Base-by-base conservation (phyloP, 2,888 invertebrate genomes). In the Gandaritis pyraliata region DNA sequence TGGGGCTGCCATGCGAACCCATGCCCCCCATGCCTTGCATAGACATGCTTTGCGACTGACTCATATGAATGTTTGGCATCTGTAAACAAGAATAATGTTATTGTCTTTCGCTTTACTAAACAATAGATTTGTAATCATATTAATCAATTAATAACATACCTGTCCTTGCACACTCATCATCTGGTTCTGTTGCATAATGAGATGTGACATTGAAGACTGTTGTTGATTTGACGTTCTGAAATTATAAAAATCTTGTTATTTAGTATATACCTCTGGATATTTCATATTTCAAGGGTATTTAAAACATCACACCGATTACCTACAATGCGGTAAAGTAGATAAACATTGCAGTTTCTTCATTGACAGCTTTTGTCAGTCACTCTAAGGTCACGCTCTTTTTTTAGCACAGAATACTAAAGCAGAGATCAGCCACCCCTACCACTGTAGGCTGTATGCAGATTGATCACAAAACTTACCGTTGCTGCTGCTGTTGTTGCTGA, bases 61-160 rank as follows among this genome's bases (percentile, higher is more conserved):
- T 93, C 95, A 95, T 95, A 79, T 95, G 95, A 76, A 95, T 94
- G 72, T 93, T 94, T 68, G 94, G 90, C 92, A 94, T 93, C 91
- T 94, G 92, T 73, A 90, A 80, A 69, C 41, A 67, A 54, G 36
- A 38, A 46, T 41, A 38, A 11, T 45, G 15, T 54, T 45, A 50
- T 54, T 55, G 41, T 54, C 29, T 36, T 43, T 13, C 43, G 48
- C 15, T 23, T 45, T 1, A 48, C 15, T 54, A 39, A 41, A 55
- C 59, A 48, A 50, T 12, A 12, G 18, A 11, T 38, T 13, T 15
- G 38, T 54, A 55, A 41, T 50, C 63, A 56, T 41, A 48, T 8
- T 12, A 43, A 48, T 41, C 33, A 36, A 41, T n/a, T 49, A 41
- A 23, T 23, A 6, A 71, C 66, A 70, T 77, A 91, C 92, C 88